Conservation (phyloP, 2,888 invertebrate genomes). For the Caenorhabditis drosophilae region DNA sequence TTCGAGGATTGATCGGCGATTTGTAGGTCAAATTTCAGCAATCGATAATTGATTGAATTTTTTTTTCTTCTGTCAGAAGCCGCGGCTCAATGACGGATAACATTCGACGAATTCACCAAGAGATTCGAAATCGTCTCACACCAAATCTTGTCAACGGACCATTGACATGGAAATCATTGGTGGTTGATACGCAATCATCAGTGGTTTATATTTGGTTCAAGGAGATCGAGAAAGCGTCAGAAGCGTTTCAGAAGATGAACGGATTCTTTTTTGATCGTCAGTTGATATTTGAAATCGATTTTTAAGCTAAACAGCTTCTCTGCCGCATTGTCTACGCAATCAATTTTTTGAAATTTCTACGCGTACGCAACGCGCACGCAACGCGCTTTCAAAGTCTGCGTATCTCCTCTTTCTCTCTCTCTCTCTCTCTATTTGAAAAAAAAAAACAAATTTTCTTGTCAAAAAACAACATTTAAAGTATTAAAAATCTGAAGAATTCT, state of each 20-base stretch:
- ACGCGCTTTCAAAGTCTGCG: no score
- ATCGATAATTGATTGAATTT: no score
- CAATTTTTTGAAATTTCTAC: no score
- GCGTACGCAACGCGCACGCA: no score
- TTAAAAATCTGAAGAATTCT: not conserved
- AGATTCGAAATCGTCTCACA: not conserved
- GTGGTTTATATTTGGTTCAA: slow-evolving; percentile 6
- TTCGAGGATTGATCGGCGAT: slow-evolving; percentile 14
- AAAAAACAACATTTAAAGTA: not conserved
- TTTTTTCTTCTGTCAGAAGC: no score
- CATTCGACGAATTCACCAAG: no score
- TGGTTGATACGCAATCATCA: not conserved
- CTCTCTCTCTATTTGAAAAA: no score
- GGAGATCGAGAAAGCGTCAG: not conserved
- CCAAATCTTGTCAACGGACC: slow-evolving; percentile 2
- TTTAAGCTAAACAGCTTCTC: no score
- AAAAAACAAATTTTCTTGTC: not conserved
- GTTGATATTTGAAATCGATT: slow-evolving; percentile 5
- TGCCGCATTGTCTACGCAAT: no score
- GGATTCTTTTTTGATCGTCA: slow-evolving; percentile 8
- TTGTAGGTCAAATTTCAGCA: no score
- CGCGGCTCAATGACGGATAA: no score
- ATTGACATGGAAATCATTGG: slow-evolving; percentile 2
- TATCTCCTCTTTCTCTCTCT: no score
- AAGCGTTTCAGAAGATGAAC: not conserved